Conservation (phyloP, 2,797 vertebrate species). For the Rhinoraja longicauda region DNA sequence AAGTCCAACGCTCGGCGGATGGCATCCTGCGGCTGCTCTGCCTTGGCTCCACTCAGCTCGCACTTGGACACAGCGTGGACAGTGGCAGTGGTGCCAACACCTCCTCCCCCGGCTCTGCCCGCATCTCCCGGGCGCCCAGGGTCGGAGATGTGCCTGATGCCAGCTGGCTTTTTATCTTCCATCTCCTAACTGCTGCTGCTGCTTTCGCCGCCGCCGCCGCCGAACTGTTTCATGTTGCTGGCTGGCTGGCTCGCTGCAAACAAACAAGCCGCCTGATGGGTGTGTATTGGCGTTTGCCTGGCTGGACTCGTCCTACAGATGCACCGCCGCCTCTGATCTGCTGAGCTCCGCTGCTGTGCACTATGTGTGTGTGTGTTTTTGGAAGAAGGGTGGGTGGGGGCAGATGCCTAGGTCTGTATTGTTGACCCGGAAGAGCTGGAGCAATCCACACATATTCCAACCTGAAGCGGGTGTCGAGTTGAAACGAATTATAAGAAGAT, state of each 20-base stretch:
- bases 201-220: background rate
- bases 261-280: background rate
- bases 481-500: no score
- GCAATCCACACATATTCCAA: slow-evolving; percentile 31
- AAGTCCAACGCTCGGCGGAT: slow-evolving; percentile 85
- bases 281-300: background rate
- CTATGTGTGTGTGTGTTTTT: background rate
- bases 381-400: background rate
- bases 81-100: background rate
- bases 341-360: slow-evolving; percentile 23
- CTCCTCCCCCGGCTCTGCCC: background rate
- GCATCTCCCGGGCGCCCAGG: background rate
- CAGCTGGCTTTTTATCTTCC: background rate
- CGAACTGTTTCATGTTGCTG: background rate
- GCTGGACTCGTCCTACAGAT: background rate
- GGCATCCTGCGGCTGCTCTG: slow-evolving; percentile 59
- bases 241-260: background rate
- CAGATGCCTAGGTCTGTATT: background rate
- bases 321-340: slow-evolving; percentile 6
- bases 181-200: background rate
- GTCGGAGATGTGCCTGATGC: background rate
- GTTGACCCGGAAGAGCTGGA: slow-evolving; percentile 35
- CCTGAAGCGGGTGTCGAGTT: background rate
- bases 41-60: slow-evolving; percentile 42
- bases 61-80: slow-evolving; percentile 38